Evolutionary conservation across 2,888 invertebrate genomes (phyloP).

Genomic region (Coleophora flavipennella): DNA sequence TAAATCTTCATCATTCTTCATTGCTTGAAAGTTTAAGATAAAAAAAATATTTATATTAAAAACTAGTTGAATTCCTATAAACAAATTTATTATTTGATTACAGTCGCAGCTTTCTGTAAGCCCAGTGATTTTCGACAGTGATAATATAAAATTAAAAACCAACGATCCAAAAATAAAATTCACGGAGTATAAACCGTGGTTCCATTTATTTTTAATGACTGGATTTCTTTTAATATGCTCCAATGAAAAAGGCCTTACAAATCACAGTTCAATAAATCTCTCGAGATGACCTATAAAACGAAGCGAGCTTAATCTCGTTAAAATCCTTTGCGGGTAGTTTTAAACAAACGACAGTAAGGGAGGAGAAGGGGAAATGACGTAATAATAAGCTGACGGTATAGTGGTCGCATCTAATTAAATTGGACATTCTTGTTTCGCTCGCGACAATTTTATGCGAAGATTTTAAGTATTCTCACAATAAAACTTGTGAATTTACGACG

Average conservation of each 20-base stretch:
- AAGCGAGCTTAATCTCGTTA: conserved; percentile 57
- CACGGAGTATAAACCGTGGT: conserved; percentile 34
- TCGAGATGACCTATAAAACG: conserved; percentile 61
- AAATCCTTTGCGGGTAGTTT: conserved; percentile 62
- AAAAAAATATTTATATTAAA: too few species aligned
- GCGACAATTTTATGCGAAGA: conserved; percentile 56
- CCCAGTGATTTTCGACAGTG: conserved; percentile 20
- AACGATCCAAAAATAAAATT: conserved; percentile 41
- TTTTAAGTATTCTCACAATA: conserved; percentile 49
- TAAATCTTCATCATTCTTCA: too few species aligned
- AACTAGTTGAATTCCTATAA: too few species aligned
- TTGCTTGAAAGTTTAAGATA: too few species aligned
- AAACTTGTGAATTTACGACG: conserved; percentile 49
- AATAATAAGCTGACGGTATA: conserved; percentile 31
- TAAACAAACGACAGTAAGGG: conserved; percentile 33
- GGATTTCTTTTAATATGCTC: conserved; percentile 50
- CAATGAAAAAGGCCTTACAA: conserved; percentile 52
- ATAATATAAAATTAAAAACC: conserved; percentile 24
- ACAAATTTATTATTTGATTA: too few species aligned
- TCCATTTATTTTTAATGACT: conserved; percentile 51
- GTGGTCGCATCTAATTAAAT: conserved; percentile 59
- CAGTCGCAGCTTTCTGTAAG: too few species aligned
- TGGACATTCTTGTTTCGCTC: conserved; percentile 48
- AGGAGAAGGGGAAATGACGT: conserved; percentile 21
- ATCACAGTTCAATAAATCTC: conserved; percentile 58